phyloP scores from a whole-genome alignment of 2,888 invertebrate species.

The Escarpia spicata region DNA sequence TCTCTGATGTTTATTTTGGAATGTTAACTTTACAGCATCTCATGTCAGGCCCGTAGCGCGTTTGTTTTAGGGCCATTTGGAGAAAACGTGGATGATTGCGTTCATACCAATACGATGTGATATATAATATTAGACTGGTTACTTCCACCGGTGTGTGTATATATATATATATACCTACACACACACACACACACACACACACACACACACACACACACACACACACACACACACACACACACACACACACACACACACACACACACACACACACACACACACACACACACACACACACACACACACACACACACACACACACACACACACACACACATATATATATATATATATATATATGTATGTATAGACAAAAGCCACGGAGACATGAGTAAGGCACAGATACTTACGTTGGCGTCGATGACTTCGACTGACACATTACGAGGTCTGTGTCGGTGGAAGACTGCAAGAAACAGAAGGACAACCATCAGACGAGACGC shows the following conservation, averaged over 20 bases:
- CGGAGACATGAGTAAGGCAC: not conserved
- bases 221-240: slow-evolving; percentile 25
- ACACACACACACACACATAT: slow-evolving; percentile 20
- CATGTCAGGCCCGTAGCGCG: too few relatives aligned
- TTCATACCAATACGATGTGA: too few relatives aligned
- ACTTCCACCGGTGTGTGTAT: not conserved
- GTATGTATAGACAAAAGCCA: not conserved
- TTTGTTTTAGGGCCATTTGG: too few relatives aligned
- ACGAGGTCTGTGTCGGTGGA: not conserved
- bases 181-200: not conserved
- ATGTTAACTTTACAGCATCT: too few relatives aligned
- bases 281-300: slow-evolving; percentile 30
- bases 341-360: too few relatives aligned
- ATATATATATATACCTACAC: not conserved
- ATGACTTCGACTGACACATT: slow-evolving; percentile 3
- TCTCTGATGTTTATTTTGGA: too few relatives aligned
- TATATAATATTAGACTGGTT: too few relatives aligned
- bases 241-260: slow-evolving; percentile 29
- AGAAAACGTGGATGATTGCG: too few relatives aligned
- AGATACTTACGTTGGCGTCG: not conserved
- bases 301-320: slow-evolving; percentile 31
- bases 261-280: slow-evolving; percentile 27
- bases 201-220: slow-evolving; percentile 25
- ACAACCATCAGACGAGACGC: not conserved
- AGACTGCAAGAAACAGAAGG: slow-evolving; percentile 13